These are phyloP conservation scores for Eristalis pertinax DNA, from an alignment of 2,888 invertebrate species.

Conservation along the genomic window DNA sequence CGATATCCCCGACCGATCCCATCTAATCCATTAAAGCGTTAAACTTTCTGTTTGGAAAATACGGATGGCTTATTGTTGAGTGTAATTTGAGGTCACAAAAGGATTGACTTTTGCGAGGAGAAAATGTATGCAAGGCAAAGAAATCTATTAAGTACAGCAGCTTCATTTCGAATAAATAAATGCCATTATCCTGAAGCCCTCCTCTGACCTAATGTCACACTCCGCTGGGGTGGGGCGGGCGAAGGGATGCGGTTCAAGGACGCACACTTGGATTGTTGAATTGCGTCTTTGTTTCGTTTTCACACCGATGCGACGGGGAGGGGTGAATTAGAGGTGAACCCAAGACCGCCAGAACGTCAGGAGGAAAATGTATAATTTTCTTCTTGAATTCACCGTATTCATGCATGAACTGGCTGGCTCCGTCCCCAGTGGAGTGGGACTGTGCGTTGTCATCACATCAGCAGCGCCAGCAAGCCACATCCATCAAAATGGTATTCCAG, in stretches of 20 bases:
- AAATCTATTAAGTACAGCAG: constrained; percentile 13
- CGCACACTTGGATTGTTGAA: background rate
- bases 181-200: constrained; percentile 23
- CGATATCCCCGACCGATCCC: constrained; percentile 58
- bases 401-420: constrained; percentile 34
- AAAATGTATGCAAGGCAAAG: constrained; percentile 17
- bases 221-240: background rate
- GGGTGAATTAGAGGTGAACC: background rate
- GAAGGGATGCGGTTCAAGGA: background rate
- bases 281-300: background rate
- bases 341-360: too few species aligned
- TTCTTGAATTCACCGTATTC: constrained; percentile 43
- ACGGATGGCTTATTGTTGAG: constrained; percentile 65
- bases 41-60: constrained; percentile 53
- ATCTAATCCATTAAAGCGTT: constrained; percentile 68
- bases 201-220: constrained; percentile 1
- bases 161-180: constrained; percentile 31
- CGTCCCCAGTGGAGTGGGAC: background rate
- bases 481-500: background rate
- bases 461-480: background rate
- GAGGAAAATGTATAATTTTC: constrained; percentile 42
- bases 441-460: background rate
- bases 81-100: constrained; percentile 69
- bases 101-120: constrained; percentile 43
- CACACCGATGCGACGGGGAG: background rate